Base-by-base conservation (phyloP, 1,140 invertebrate genomes). In the Drosophila obscura region DNA sequence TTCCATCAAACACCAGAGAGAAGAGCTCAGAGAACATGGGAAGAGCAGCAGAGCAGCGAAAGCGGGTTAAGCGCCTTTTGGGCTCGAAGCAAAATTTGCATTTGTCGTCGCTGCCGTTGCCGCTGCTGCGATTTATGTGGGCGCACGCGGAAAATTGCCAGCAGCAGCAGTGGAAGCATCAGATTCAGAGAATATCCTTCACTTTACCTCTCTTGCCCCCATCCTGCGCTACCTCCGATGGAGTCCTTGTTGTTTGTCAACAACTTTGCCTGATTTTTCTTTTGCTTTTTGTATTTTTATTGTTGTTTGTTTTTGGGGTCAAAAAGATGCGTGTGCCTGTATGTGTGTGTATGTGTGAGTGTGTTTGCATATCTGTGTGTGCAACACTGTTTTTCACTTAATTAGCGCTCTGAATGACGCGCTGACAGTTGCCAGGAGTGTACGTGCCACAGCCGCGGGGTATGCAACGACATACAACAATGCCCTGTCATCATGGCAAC, bases 351-450 rank as follows among this genome's bases (percentile, higher is more conserved):
- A 13, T 52, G 51, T 61, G 46, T 11, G 31, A 11, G 31, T 39
- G 35, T 39, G 35, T 39, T 28, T 55, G 41, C 31, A 16, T 55
- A n/a, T 65, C 35, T 63, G 22, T 24, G 44, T 61, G 62, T 51
- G 62, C 41, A 87, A 88, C 82, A 87, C 78, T 87, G 82, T 88
- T 85, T 85, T 85, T 85, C 82, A 85, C 82, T 85, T 85, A 85
- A 85, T 85, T 85, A 85, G 83, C 82, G 79, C 82, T 65, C 69
- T 76, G 78, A 85, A 73, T 87, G 82, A 85, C 78, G 78, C 78
- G 82, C 78, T 82, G 83, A 85, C 82, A 85, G 82, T 82, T 82
- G 73, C 67, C 79, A 80, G 24, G 61, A 85, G 28, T 39, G 35
- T 81, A 85, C 77, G 82, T 87, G 82, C 79, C 65, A 53, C 73